phyloP scores from a whole-genome alignment of 2,113 vertebrate genomes.

The Porphyrio hochstetteri region DNA sequence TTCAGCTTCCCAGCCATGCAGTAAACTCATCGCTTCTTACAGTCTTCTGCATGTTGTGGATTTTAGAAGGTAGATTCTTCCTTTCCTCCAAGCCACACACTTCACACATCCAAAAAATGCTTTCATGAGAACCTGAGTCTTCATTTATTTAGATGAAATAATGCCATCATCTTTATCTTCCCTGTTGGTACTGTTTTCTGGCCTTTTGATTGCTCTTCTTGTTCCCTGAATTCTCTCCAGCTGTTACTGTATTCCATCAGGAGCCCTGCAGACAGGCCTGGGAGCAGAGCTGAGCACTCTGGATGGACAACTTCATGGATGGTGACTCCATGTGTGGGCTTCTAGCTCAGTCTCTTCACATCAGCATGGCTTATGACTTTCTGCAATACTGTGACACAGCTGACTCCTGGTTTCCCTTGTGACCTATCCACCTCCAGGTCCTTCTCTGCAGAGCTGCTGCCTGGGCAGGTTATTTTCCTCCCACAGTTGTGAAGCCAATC shows the following conservation, averaged over 20 bases:
- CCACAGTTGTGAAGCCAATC: background rate
- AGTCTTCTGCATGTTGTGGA: background rate
- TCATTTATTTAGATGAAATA: background rate
- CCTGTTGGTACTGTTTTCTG: background rate
- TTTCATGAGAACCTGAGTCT: background rate
- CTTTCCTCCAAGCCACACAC: background rate
- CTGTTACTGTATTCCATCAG: background rate
- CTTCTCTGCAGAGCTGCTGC: background rate
- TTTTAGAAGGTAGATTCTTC: background rate
- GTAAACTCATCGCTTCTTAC: background rate
- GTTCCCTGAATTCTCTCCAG: background rate
- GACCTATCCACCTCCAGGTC: background rate
- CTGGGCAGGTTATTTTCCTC: background rate
- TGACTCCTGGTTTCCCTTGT: background rate
- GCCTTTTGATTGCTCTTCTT: background rate
- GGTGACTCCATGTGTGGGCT: background rate
- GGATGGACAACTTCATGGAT: background rate
- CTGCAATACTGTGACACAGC: accelerated
- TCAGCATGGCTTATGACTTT: background rate
- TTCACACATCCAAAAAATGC: background rate
- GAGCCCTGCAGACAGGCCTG: too few relatives aligned
- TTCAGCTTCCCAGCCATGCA: background rate
- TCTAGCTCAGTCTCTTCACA: background rate
- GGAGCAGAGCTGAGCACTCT: background rate
- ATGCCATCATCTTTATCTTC: background rate